Conservation (phyloP, 1,140 invertebrate species). For the Homarus americanus region DNA sequence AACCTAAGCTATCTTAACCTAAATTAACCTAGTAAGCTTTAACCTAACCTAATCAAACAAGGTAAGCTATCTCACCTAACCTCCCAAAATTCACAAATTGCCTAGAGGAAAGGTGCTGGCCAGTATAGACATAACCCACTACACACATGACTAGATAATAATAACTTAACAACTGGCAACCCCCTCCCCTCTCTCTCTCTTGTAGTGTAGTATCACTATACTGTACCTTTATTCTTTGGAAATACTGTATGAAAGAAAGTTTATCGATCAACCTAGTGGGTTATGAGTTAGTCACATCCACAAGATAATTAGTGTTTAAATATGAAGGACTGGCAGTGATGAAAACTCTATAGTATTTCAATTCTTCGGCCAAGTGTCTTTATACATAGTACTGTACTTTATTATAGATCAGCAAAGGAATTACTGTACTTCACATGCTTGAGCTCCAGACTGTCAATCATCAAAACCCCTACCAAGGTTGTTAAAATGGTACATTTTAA, state of each 20-base stretch:
- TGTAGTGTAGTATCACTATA: not conserved
- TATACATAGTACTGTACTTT: no score
- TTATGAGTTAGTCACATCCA: not conserved
- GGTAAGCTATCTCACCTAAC: not conserved
- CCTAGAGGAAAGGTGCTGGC: not conserved
- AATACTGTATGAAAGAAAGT: no score
- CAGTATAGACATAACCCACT: not conserved
- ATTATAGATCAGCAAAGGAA: no score
- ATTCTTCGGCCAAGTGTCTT: not conserved
- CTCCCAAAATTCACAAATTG: not conserved
- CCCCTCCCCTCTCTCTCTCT: not conserved
- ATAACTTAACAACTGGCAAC: no score
- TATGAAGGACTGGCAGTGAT: not conserved
- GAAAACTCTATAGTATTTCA: not conserved
- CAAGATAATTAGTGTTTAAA: not conserved
- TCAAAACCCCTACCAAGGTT: no score
- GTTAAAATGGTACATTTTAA: no score
- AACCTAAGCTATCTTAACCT: not conserved
- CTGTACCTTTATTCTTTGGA: not conserved
- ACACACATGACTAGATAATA: no score
- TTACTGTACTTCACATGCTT: no score
- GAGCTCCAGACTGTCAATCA: no score
- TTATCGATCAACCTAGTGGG: not conserved
- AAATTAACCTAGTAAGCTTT: not conserved
- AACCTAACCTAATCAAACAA: not conserved